These are phyloP conservation scores for Spinibarbus caldwelli DNA, from an alignment of 2,797 vertebrate genomes.

Conservation along the genomic window DNA sequence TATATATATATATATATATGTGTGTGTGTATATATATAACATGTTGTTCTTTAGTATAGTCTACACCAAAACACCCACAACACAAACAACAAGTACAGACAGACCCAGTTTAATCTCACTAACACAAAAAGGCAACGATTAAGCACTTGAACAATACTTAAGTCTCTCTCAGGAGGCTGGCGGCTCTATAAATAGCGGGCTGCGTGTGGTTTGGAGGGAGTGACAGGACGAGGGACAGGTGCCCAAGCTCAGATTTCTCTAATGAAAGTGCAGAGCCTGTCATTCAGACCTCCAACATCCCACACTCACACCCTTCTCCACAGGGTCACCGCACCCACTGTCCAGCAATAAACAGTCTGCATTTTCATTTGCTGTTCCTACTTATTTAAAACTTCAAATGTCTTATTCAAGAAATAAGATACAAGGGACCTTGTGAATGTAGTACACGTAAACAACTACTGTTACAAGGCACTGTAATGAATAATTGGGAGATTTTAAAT, in stretches of 20 bases:
- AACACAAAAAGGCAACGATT: neutral
- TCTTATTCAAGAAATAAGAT: neutral
- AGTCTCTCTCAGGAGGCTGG: slow-evolving; percentile 23
- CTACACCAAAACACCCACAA: too few species aligned
- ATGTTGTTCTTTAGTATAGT: too few species aligned
- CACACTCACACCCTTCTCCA: slow-evolving; percentile 34
- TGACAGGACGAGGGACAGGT: too few species aligned
- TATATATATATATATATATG: too few species aligned
- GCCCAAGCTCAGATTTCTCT: slow-evolving; percentile 82
- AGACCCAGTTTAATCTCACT: too few species aligned
- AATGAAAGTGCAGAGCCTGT: slow-evolving; percentile 85
- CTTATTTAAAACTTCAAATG: neutral
- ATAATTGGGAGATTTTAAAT: neutral
- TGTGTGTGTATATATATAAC: too few species aligned
- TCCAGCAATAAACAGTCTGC: slow-evolving; percentile 4
- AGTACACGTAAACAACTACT: neutral
- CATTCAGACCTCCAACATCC: slow-evolving; percentile 67
- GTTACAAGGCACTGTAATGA: neutral
- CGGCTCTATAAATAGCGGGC: slow-evolving; percentile 83
- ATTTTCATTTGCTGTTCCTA: neutral
- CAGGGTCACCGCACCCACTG: slow-evolving; percentile 23
- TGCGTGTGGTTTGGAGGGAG: slow-evolving; percentile 70
- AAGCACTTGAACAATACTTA: neutral
- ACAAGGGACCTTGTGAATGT: neutral
- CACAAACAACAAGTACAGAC: too few species aligned